Evolutionary conservation across 2,888 invertebrate species (phyloP).

Genomic region (Amphipoea oculea): DNA sequence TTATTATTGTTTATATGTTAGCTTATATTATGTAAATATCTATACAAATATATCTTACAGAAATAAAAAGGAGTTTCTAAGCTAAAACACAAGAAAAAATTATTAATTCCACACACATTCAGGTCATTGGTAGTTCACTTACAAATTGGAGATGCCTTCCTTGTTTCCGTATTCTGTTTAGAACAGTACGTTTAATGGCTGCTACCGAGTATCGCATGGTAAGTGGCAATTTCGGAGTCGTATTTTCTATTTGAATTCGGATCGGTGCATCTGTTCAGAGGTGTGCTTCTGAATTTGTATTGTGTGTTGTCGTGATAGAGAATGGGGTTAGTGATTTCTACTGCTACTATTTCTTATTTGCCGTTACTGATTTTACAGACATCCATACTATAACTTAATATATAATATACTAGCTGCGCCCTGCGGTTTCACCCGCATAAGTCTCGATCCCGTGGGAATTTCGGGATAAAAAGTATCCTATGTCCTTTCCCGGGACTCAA

Average conservation of each 20-base stretch:
- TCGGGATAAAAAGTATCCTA: no score
- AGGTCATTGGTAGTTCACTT: slow-evolving; percentile 29
- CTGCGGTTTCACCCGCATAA: no score
- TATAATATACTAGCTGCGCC: background rate
- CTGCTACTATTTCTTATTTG: background rate
- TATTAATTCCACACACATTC: slow-evolving; percentile 46
- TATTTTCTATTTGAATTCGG: slow-evolving; percentile 27
- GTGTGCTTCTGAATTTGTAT: background rate
- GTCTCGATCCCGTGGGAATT: no score
- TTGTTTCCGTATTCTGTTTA: slow-evolving; percentile 57
- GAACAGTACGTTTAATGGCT: slow-evolving; percentile 47
- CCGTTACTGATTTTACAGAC: background rate
- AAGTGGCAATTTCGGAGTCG: slow-evolving; percentile 39
- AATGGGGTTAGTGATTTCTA: background rate
- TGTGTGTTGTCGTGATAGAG: background rate
- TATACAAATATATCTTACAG: no score
- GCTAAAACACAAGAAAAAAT: slow-evolving; percentile 12
- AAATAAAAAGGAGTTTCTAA: background rate
- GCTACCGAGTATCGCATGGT: slow-evolving; percentile 32
- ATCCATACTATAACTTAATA: background rate
- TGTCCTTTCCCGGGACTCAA: no score
- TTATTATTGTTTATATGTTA: no score
- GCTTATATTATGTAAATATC: no score
- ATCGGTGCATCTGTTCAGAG: slow-evolving; percentile 32
- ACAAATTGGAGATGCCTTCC: slow-evolving; percentile 44